Evolutionary conservation across 2,888 invertebrate genomes (phyloP).

Genomic region (Acholoe squamosa): DNA sequence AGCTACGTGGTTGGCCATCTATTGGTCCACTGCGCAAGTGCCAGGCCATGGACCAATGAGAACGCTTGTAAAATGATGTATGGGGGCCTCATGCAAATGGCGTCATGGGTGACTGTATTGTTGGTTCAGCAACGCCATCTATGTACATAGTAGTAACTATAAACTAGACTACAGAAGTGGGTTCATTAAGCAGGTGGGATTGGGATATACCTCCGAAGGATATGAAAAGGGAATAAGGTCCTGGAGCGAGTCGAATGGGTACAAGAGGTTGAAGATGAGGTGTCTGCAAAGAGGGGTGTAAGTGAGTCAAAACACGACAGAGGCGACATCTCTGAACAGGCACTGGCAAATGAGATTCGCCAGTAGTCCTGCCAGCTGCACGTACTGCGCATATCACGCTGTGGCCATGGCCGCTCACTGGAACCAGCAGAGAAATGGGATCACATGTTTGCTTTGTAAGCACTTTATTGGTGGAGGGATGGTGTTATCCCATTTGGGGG

Average conservation of each 20-base stretch:
- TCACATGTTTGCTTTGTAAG: slow-evolving; percentile 29
- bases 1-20: not conserved
- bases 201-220: not conserved
- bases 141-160: not conserved
- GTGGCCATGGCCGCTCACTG: not conserved
- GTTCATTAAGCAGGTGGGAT: not conserved
- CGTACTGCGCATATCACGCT: not conserved
- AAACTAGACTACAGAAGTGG: not conserved
- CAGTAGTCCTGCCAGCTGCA: not conserved
- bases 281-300: not conserved
- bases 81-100: not conserved
- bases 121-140: not conserved
- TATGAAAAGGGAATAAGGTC: not conserved
- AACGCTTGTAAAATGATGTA: not conserved
- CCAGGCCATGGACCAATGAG: not conserved
- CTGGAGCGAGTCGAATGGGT: not conserved
- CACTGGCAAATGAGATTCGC: not conserved
- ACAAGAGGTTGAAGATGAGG: not conserved
- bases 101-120: not conserved
- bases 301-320: not conserved
- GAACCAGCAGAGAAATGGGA: slow-evolving; percentile 17
- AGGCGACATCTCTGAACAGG: slow-evolving; percentile 5
- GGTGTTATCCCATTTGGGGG: not conserved
- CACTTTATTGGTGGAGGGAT: not conserved
- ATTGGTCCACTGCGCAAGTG: not conserved